Conservation (phyloP, 2,797 vertebrate genomes). For the Sylvia borin region DNA sequence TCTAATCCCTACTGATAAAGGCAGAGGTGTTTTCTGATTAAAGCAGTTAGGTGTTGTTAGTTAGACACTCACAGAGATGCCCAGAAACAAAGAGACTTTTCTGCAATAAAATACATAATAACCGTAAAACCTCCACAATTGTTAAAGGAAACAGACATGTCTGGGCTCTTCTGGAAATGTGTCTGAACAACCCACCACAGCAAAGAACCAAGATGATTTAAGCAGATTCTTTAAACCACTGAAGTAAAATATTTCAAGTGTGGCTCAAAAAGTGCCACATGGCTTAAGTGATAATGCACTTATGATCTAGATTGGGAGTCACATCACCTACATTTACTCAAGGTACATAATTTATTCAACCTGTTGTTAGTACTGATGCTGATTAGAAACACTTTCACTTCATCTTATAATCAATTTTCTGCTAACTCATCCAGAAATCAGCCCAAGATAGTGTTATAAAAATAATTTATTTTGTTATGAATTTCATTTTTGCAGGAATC, state of each 20-base stretch:
- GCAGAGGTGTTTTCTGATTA: not conserved
- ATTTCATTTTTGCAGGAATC: not conserved
- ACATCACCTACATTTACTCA: not conserved
- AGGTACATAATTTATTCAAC: not conserved
- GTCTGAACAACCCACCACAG: not conserved
- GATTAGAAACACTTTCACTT: not conserved
- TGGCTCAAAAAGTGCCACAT: not conserved
- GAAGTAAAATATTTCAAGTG: not conserved
- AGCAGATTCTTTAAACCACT: not conserved
- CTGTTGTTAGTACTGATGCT: not conserved
- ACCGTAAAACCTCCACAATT: not conserved
- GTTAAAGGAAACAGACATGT: not conserved
- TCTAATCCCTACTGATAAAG: not conserved
- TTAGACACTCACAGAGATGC: not conserved
- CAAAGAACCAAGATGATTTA: not conserved
- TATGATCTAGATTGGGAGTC: not conserved
- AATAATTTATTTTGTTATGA: not conserved
- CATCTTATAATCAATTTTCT: not conserved
- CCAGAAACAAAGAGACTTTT: not conserved
- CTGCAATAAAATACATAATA: not conserved
- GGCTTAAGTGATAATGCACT: not conserved
- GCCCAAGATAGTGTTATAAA: not conserved
- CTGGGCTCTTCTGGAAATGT: not conserved
- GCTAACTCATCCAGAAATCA: not conserved
- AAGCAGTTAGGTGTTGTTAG: not conserved